Evolutionary conservation across 2,888 invertebrate genomes (phyloP), one percentile per base, ranked within the genome.

Genomic region (Drosophila merina): DNA sequence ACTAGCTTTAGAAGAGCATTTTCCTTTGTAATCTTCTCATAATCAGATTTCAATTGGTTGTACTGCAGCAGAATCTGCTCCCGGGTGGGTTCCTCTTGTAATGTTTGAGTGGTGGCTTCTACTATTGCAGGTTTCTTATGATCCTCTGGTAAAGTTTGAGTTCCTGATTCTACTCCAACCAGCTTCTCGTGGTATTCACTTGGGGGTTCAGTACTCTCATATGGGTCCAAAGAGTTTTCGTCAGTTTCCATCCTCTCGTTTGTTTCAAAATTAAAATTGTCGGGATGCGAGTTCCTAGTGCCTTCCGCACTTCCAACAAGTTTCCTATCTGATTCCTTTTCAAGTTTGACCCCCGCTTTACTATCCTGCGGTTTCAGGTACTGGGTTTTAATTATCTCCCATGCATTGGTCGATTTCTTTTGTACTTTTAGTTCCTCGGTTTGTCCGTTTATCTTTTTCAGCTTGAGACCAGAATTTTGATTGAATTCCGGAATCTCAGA

Each of bases 41-140:
- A 67, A 8, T 64, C 38, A 0, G 31, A 14, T 26, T 44, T 50
- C 3, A 78, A 44, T 26, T 77, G 25, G 3, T 77, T 69, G 40
- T 69, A 75, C 7, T 66, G 62, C 0, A 52, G 12, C 31, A 67
- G 52, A 0, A 64, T 26, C 6, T 79, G 58, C 7, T 57, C 36
- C 0, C 12, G 9, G 1, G 20, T 45, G 2, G 49, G 25, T 8
- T 59, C 28, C 48, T 59, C 38, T 10, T 42, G 5, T 3, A 30
- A 2, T n/a, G 5, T 38, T 48, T 25, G n/a, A 20, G 12, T 9
- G 9, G 26, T 12, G 20, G 14, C 28, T 14, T 49, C 31, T 10
- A 5, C 9, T 49, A 5, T 4, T 2, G 14, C 6, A 7, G 3
- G 14, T 12, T 7, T 7, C 25, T n/a, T n/a, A 26, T 26, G 12